A percentile compares a stretch with the other conserved stretches of the same genome.
Conservation (phyloP, 1,140 invertebrate genomes). For the Cotesia typhae region DNA sequence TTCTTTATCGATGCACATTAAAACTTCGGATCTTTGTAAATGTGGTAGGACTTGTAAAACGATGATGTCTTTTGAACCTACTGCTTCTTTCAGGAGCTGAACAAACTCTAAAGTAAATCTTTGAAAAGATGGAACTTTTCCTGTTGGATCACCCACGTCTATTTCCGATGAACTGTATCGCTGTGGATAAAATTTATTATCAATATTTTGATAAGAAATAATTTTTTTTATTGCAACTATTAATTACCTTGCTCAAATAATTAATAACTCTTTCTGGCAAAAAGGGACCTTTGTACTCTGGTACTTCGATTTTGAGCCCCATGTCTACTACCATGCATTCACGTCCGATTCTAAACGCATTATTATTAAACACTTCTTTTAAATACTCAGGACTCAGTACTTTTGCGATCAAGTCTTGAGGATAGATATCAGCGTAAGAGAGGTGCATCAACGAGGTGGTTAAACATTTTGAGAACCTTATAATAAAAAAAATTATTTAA, state of each 20-base stretch:
- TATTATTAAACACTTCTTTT: constrained; percentile 58
- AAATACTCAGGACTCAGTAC: constrained; percentile 62
- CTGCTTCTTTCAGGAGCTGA: constrained; percentile 23
- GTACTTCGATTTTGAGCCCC: constrained; percentile 68
- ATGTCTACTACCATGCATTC: constrained; percentile 68
- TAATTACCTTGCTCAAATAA: constrained; percentile 63
- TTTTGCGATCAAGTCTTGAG: constrained; percentile 64
- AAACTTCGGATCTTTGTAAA: constrained; percentile 65
- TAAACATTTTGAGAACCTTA: constrained; percentile 58
- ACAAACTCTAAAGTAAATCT: constrained; percentile 33
- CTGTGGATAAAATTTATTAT: constrained; percentile 26
- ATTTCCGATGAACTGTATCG: neutral
- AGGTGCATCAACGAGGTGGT: constrained; percentile 64
- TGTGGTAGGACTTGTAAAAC: constrained; percentile 69
- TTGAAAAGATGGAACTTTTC: constrained; percentile 16
- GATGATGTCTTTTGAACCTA: constrained; percentile 43
- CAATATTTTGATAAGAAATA: neutral
- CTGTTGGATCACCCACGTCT: neutral
- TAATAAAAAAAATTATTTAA: constrained; percentile 21
- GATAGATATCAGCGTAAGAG: constrained; percentile 58
- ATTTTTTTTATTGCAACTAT: constrained; percentile 44
- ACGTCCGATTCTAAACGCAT: constrained; percentile 52
- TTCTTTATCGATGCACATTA: constrained; percentile 64
- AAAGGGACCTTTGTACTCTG: constrained; percentile 67
- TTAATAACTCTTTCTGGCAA: constrained; percentile 54